Base-by-base conservation (phyloP, 2,797 vertebrate genomes). In the Pseudochromis fuscus region DNA sequence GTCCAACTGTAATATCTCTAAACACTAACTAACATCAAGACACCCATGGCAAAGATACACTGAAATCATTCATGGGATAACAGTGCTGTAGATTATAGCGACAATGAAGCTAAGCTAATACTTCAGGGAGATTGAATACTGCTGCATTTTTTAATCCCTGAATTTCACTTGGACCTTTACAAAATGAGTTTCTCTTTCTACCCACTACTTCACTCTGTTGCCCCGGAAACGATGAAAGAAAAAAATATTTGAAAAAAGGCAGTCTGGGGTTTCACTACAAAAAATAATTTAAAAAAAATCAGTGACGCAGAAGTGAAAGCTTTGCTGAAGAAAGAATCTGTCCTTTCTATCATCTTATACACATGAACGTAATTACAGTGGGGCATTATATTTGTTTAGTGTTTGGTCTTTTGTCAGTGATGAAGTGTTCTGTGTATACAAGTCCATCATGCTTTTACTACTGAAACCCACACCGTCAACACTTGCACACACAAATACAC, bases 321-420 rank as follows among this genome's bases (percentile, higher is more conserved):
- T 71, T 65, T 73, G 55, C 67, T 48, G 72, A 78, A 64, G 44
- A 78, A 67, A 79, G 50, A 67, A 65, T 58, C 61, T 24, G 60
- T 63, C 66, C 49, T 66, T 87, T 77, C 63, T 73, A 76, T 87
- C 75, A 74, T 62, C 51, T 38, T 44, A 52, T 45, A 61, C 53
- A 80, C 63, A 77, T 84, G 82, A 81, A 75, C 75, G 77, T 79
- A 79, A 87, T 88, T 87, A 83, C 51, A 33, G 63, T 18, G 74
- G 72, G 49, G 49, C 72, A 87, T 76, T 82, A 58, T 51, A 68
- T 84, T 87, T 82, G 75, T 72, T 78, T 77, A 68, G 69, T 35
- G 82, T 58, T 75, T 62, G 55, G 42, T 78, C 58, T 73, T 75
- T 64, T 83, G 82, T 81, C 76, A 83, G 76, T 79, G 79, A 88